Conservation (phyloP, 1,140 invertebrate genomes). For the Sinella curviseta region DNA sequence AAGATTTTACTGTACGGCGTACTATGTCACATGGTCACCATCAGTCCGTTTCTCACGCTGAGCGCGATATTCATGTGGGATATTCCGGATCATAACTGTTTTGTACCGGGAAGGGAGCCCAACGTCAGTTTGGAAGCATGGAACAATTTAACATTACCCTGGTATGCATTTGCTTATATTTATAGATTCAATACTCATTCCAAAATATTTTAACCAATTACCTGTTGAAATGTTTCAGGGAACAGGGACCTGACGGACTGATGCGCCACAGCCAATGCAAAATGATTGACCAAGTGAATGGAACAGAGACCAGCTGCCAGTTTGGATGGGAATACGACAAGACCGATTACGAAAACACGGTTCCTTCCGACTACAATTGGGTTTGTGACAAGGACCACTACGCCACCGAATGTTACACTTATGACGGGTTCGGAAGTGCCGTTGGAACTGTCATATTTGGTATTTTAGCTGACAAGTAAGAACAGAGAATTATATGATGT, state of each 20-base stretch:
- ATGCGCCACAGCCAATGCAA: constrained; percentile 29
- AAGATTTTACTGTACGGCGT: constrained; percentile 38
- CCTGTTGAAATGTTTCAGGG: too few species aligned
- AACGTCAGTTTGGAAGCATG: constrained; percentile 12
- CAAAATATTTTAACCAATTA: too few species aligned
- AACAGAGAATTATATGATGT: too few species aligned
- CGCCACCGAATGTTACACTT: constrained; percentile 35
- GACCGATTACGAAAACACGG: constrained; percentile 39
- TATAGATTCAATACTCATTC: too few species aligned
- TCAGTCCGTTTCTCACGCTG: constrained; percentile 32
- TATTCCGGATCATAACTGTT: constrained; percentile 39
- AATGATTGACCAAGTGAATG: constrained; percentile 28
- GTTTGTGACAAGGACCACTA: constrained; percentile 38
- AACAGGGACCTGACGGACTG: constrained; percentile 32
- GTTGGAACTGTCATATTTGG: constrained; percentile 25
- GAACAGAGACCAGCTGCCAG: not conserved
- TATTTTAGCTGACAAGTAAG: not conserved
- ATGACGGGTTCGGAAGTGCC: constrained; percentile 28
- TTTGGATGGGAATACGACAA: constrained; percentile 41
- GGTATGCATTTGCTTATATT: not conserved
- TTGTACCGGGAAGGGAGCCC: constrained; percentile 17
- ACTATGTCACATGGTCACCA: constrained; percentile 29
- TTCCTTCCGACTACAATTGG: constrained; percentile 42
- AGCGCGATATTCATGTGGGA: constrained; percentile 39
- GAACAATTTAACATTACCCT: constrained; percentile 40